A percentile compares a stretch with the other conserved stretches of the same genome.
phyloP scores from a whole-genome alignment of 2,113 vertebrate species.

The Neodon shergylaensis region DNA sequence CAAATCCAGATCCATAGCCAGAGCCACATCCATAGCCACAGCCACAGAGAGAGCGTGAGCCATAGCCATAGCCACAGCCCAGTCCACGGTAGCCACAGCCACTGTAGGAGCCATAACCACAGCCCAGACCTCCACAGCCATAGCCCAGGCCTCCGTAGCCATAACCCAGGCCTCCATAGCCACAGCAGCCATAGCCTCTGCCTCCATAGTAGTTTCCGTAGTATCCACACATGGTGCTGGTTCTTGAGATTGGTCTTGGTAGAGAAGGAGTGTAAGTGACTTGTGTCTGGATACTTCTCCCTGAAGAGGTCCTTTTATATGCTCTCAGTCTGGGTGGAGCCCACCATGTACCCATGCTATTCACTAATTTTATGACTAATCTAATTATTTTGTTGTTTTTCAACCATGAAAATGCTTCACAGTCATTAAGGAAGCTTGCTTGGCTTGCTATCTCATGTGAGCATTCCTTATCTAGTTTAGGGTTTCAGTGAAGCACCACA shows the following conservation, averaged over 20 bases:
- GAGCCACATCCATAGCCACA: neutral
- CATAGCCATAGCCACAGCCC: neutral
- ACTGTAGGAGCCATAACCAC: neutral
- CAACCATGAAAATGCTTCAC: neutral
- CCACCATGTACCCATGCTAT: neutral
- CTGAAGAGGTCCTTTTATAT: slow-evolving; percentile 35
- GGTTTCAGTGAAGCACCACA: neutral
- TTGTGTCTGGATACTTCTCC: neutral
- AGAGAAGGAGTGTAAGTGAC: neutral
- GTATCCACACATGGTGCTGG: neutral
- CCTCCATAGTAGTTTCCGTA: slow-evolving; percentile 40
- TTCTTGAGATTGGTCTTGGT: too few species aligned
- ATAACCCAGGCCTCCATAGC: neutral
- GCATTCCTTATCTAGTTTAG: neutral
- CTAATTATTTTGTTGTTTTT: slow-evolving; percentile 9
- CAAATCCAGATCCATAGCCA: slow-evolving; percentile 19
- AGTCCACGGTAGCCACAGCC: neutral
- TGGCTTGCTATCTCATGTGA: neutral
- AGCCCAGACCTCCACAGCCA: neutral
- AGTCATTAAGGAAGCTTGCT: neutral
- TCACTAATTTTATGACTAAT: slow-evolving; percentile 30
- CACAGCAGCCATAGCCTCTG: slow-evolving; percentile 13
- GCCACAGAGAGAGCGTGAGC: neutral
- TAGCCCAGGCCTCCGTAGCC: slow-evolving; percentile 1
- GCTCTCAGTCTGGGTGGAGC: neutral